These are phyloP conservation scores for Diabrotica undecimpunctata DNA, from an alignment of 1,140 invertebrate species.

Conservation along the genomic window DNA sequence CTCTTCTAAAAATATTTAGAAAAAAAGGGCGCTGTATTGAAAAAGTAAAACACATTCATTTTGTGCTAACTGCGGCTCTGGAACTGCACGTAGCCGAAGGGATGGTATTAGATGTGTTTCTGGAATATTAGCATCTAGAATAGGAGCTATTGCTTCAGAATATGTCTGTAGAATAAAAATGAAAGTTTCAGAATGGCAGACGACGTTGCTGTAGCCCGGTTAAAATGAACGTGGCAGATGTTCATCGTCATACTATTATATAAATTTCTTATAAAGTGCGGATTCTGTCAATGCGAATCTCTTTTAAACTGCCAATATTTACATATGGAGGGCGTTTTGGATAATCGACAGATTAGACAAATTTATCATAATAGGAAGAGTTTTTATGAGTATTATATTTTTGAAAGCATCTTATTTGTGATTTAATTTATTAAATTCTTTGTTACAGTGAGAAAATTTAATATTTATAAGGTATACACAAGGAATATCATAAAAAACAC, in stretches of 20 bases:
- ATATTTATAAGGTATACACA: no score
- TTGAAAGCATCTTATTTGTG: no score
- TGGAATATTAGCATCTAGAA: background rate
- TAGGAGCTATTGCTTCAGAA: background rate
- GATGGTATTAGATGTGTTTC: background rate
- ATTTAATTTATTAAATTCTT: no score
- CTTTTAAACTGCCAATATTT: background rate
- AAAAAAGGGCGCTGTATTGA: no score
- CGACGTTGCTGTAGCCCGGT: background rate
- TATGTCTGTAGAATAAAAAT: slow-evolving; percentile 3
- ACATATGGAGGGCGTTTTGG: no score
- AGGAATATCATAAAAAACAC: no score
- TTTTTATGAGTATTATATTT: no score
- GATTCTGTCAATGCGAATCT: background rate
- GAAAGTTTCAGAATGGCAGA: background rate
- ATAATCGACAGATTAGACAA: no score
- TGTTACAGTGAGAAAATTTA: no score
- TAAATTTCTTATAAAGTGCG: background rate
- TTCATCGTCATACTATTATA: background rate
- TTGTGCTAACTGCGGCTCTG: background rate
- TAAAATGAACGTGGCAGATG: background rate
- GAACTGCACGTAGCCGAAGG: background rate
- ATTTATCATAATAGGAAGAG: no score
- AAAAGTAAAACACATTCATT: no score
- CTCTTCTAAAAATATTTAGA: no score